Base-by-base conservation (phyloP, 2,113 vertebrate genomes). In the Microtus ochrogaster region DNA sequence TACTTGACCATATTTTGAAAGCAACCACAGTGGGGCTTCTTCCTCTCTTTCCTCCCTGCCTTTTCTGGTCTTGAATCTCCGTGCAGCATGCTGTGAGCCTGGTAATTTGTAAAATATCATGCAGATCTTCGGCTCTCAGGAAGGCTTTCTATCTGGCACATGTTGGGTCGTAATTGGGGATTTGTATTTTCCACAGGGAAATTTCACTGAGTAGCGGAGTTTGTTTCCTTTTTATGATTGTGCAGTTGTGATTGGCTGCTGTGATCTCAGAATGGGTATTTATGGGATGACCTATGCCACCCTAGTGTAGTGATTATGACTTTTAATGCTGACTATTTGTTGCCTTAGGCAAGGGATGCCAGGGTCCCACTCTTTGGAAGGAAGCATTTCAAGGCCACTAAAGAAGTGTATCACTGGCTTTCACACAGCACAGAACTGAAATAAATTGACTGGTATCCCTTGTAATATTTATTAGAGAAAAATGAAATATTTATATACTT, bases 141-240 rank as follows among this genome's bases (percentile, higher is more conserved):
- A 97, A 97, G 47, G 93, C 94, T 98, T 98, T 98, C 97, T 98
- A 96, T 98, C 95, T 98, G 96, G 97, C 96, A 98, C 97, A 97
- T 98, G 98, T 97, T 98, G 97, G 94, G 97, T 97, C 14, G 74
- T 98, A 98, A 98, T 98, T 98, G 98, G 97, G 97, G 96, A 98
- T 98, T 98, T 98, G 97, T 98, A 97, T 97, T 98, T 98, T 98
- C 97, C 96, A 97, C 55, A 95, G 97, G 97, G 98, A 98, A 97
- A 97, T 93, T 97, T 98, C 97, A 98, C 95, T 96, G 95, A 98
- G 97, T 97, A 97, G 98, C 95, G 92, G 98, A n/a, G 90, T 97
- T 97, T 97, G 82, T 96, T 95, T 97, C 95, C 92, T 81, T 96
- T 97, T 98, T 91, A 97, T 97, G 94, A 96, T 96, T 49, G 83